Evolutionary conservation across 2,888 invertebrate genomes (phyloP).

Genomic region (Philaethria dido): DNA sequence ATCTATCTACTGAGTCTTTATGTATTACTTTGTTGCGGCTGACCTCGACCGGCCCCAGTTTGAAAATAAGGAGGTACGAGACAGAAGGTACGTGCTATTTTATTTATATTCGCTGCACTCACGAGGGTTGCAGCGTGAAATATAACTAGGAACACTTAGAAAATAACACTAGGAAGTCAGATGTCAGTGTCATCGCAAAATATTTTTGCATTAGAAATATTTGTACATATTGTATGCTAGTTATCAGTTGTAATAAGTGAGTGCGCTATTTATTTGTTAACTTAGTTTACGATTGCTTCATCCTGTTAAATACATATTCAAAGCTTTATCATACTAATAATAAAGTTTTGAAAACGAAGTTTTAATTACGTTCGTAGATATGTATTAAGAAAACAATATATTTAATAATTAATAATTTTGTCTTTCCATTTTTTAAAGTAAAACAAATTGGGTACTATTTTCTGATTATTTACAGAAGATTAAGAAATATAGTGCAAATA

Average conservation of each 20-base stretch:
- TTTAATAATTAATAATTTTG: too few relatives aligned
- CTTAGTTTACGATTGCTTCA: not conserved
- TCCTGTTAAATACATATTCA: too few relatives aligned
- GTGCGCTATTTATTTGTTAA: not conserved
- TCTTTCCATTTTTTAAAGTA: too few relatives aligned
- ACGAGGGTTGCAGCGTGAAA: not conserved
- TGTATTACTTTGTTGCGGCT: conserved; percentile 7
- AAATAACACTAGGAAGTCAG: conserved; percentile 2
- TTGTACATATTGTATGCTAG: not conserved
- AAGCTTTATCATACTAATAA: too few relatives aligned
- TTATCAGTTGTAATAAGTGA: not conserved
- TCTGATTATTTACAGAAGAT: too few relatives aligned
- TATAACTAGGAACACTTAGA: not conserved
- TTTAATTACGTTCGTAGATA: too few relatives aligned
- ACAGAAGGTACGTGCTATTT: not conserved
- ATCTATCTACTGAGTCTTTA: conserved; percentile 11
- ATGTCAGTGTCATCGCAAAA: conserved; percentile 2
- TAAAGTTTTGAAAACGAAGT: too few relatives aligned
- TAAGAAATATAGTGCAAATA: too few relatives aligned
- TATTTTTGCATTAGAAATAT: not conserved
- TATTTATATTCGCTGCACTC: not conserved
- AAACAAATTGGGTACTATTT: too few relatives aligned
- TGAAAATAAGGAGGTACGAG: conserved; percentile 2
- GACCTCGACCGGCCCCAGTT: conserved; percentile 7
- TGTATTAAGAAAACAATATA: too few relatives aligned